A percentile compares a stretch with the other conserved stretches of the same genome.
Evolutionary conservation across 1,140 invertebrate genomes (phyloP).

Genomic region (Coboldia fuscipes): DNA sequence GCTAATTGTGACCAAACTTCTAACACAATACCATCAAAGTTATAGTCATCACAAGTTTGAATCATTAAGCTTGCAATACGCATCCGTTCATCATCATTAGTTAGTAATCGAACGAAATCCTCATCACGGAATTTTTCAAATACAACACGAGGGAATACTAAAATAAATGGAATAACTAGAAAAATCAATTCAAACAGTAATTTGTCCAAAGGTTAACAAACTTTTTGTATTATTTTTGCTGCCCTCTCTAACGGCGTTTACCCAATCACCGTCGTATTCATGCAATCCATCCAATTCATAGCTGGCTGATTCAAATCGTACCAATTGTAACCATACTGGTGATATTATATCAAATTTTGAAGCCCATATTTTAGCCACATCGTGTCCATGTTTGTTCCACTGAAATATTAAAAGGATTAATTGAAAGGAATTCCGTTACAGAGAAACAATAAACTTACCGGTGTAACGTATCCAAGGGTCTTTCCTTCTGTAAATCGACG

Average conservation of each 20-base stretch:
- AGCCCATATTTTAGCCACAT: conserved; percentile 75
- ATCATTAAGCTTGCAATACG: conserved; percentile 34
- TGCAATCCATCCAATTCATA: conserved; percentile 47
- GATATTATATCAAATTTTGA: conserved; percentile 79
- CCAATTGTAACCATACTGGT: conserved; percentile 82
- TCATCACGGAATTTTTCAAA: conserved; percentile 65
- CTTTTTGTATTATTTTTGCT: conserved; percentile 8
- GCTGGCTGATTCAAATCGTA: conserved; percentile 28
- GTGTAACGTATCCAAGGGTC: conserved; percentile 75
- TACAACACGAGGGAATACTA: conserved; percentile 62
- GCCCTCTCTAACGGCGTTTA: conserved; percentile 37
- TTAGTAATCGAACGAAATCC: conserved; percentile 41
- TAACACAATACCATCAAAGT: conserved; percentile 71
- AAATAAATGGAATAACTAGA: conserved; percentile 10
- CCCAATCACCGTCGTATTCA: conserved; percentile 68
- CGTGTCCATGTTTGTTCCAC: conserved; percentile 93
- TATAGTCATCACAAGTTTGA: conserved; percentile 29
- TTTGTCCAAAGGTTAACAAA: not conserved
- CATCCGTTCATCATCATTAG: conserved; percentile 29
- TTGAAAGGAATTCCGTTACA: conserved; percentile 4
- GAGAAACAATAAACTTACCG: conserved; percentile 32
- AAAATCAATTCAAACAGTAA: conserved; percentile 5
- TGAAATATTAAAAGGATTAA: conserved; percentile 19
- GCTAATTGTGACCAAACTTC: conserved; percentile 75
- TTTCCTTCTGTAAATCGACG: conserved; percentile 45